Evolutionary conservation across 2,888 invertebrate genomes (phyloP), one percentile per base, ranked within the genome.

Genomic region (Allacma fusca): DNA sequence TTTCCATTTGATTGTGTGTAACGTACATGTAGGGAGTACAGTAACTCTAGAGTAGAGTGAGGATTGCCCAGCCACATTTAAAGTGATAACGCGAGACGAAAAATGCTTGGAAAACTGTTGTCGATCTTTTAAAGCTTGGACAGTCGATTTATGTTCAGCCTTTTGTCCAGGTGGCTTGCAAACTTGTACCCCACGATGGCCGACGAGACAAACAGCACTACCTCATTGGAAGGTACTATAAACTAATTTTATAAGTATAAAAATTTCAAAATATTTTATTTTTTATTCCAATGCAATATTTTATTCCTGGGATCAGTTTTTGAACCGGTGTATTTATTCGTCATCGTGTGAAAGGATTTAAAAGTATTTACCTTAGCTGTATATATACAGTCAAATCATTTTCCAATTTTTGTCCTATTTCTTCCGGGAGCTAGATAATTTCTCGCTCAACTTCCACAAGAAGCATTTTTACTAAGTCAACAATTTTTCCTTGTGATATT

Each of bases 151-250:
- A 80, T 81, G 82, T 82, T 80, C 80, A 78, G 80, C 78, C 79
- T 81, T 78, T 82, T 82, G 78, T 83, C 80, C 79, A 83, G 83
- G 83, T 83, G 83, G 83, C 79, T 83, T 80, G 76, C 78, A 21
- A 81, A 81, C 79, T 78, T 74, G 75, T 72, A 80, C 70, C 74
- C 81, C 75, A 72, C 70, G 29, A 80, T 78, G 75, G 77, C 80
- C 50, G 82, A 74, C 50, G 68, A 59, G 19, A 40, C 23, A 34
- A 57, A 43, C 19, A 67, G 64, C 50, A 73, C 26, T 77, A 26
- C 21, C 65, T 34, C 69, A 68, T 19, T 26, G 26, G 78, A 73
- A 78, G 78, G 78, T 78, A 78, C 34, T 73, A 40, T 72, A n/a
- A 57, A 73, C 2, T 28, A 44, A 59, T 4, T 28, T 62, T 28